A percentile compares a stretch with the other conserved stretches of the same genome.
phyloP scores from a whole-genome alignment of 2,797 vertebrate genomes.

The Artibeus lituratus region DNA sequence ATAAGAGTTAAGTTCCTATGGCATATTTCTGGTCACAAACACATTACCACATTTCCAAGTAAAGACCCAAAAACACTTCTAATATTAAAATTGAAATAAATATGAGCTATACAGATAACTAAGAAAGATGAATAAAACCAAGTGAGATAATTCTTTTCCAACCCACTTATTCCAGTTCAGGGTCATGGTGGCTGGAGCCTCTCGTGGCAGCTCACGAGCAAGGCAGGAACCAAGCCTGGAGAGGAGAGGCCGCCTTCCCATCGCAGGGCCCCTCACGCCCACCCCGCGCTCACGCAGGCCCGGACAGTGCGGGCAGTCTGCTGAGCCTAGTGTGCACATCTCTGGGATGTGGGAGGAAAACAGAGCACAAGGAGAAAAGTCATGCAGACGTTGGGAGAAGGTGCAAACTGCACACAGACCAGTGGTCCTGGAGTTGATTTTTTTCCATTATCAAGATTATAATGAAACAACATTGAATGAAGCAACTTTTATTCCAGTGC shows the following conservation, averaged over 20 bases:
- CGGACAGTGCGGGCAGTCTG: neutral
- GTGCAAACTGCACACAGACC: neutral
- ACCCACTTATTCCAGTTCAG: neutral
- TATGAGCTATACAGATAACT: neutral
- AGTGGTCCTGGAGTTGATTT: neutral
- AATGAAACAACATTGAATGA: neutral
- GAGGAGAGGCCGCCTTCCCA: neutral
- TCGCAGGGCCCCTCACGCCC: neutral
- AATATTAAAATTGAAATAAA: neutral
- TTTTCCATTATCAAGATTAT: neutral
- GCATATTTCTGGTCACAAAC: neutral
- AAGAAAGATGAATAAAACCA: neutral
- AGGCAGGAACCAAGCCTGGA: neutral
- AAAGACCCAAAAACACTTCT: neutral
- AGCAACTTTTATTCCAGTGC: neutral
- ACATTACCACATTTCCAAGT: neutral
- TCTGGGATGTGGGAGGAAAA: neutral
- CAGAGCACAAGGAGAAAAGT: neutral
- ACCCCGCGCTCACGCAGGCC: neutral
- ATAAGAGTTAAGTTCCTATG: neutral
- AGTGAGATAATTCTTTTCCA: neutral
- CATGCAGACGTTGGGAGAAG: neutral
- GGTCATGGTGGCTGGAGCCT: neutral
- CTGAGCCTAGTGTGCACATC: neutral
- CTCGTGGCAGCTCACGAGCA: neutral